Base-by-base conservation (phyloP, 2,113 vertebrate genomes). In the Steatornis caripensis region DNA sequence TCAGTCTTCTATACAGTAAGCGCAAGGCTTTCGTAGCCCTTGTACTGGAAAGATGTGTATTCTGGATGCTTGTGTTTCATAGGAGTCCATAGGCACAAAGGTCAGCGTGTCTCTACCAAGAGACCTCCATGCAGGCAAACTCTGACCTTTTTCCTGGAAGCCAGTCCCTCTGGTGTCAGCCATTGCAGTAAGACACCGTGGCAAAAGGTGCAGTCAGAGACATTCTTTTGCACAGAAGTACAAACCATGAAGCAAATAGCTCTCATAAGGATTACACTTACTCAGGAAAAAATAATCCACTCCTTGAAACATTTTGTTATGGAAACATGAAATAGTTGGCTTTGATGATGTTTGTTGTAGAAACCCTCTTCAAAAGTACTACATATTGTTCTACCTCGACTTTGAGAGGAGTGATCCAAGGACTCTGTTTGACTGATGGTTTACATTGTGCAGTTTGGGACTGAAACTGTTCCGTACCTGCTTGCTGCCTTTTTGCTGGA, bases 401-500 rank as follows among this genome's bases (percentile, higher is more conserved):
- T 72, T 86, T 89, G 57, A 68, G 41, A 90, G 41, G 14, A 82
- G 19, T 51, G 26, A 74, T 66, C 14, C 55, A 55, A 78, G 22
- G 32, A 15, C 20, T 75, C 18, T 45, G 15, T 66, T 66, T 45
- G 15, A 76, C 12, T 62, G 22, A 75, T 14, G 5, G 20, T 65
- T 81, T 54, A 66, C 9, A 1, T 37, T 39, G 51, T 36, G 24
- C 19, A 70, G 60, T 64, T 57, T 71, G 68, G 76, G 36, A 58
- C 16, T 43, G 41, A 81, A 90, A 71, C 16, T 30, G 21, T 48
- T 57, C 61, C 1, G 0, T 49, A 36, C 27, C n/a, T 0, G 1
- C n/a, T 78, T 68, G 55, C n/a, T 78, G 37, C n/a, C 51, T 64
- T 78, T 66, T 41, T 76, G 48, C 62, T 45, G 54, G 29, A 79